phyloP scores from a whole-genome alignment of 2,888 invertebrate genomes.

The Dynastes hyllus region DNA sequence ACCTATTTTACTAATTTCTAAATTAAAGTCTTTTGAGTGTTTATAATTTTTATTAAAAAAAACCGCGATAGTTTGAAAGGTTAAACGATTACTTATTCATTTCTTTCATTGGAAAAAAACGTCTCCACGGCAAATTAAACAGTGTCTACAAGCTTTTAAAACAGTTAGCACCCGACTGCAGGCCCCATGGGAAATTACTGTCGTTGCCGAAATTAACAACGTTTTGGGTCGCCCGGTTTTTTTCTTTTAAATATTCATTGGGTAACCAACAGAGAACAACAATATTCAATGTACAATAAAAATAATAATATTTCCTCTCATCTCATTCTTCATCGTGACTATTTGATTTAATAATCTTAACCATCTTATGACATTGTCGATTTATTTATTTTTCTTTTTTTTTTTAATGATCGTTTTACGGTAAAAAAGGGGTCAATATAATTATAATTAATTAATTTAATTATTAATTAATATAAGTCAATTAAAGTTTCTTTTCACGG shows the following conservation, averaged over 20 bases:
- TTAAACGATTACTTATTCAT: constrained; percentile 13
- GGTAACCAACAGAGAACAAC: constrained; percentile 69
- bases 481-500: constrained; percentile 67
- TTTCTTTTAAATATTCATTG: background rate
- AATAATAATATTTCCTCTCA: constrained; percentile 48
- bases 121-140: constrained; percentile 52
- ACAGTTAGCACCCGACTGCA: constrained; percentile 68
- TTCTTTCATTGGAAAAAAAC: background rate
- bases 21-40: background rate
- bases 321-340: background rate
- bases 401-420: constrained; percentile 58
- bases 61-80: constrained; percentile 12
- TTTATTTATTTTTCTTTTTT: constrained; percentile 23
- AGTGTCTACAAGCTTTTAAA: constrained; percentile 66
- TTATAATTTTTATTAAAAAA: background rate
- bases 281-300: constrained; percentile 66
- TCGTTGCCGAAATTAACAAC: constrained; percentile 68
- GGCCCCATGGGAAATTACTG: too few relatives aligned
- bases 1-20: too few relatives aligned
- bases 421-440: constrained; percentile 61
- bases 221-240: constrained; percentile 55
- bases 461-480: constrained; percentile 59
- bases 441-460: constrained; percentile 22
- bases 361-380: background rate
- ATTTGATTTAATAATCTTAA: background rate